These are phyloP conservation scores for Phlogophora meticulosa DNA, from an alignment of 2,888 invertebrate genomes.

Conservation along the genomic window DNA sequence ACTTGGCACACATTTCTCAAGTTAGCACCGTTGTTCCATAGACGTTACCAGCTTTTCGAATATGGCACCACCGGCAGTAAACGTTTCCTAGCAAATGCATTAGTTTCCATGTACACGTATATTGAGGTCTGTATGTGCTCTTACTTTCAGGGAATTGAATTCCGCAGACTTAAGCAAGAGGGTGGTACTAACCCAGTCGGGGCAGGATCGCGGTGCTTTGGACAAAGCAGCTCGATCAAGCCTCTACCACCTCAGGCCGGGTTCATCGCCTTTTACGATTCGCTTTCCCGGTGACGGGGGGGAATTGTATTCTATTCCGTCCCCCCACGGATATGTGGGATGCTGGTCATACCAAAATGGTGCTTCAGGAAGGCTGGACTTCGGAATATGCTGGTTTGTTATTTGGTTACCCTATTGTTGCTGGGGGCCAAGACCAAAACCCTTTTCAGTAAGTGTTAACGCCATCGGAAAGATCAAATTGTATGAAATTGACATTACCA, in stretches of 20 bases:
- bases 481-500: too few species aligned
- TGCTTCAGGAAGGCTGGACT: constrained; percentile 6
- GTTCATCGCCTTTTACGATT: constrained; percentile 65
- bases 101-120: not conserved
- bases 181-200: constrained; percentile 56
- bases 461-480: too few species aligned
- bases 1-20: not conserved
- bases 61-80: not conserved
- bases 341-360: not conserved
- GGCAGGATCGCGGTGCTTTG: constrained; percentile 28
- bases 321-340: constrained; percentile 54
- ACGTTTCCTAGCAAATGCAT: not conserved
- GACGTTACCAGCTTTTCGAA: not conserved
- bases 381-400: constrained; percentile 6
- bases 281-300: constrained; percentile 63
- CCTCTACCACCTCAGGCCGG: constrained; percentile 63
- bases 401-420: not conserved
- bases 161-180: constrained; percentile 49
- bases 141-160: constrained; percentile 38
- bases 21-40: rapidly evolving
- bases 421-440: too few species aligned
- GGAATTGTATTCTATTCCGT: constrained; percentile 63
- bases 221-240: constrained; percentile 27
- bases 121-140: constrained; percentile 29
- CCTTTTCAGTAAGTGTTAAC: too few species aligned